Conservation (phyloP, 2,113 vertebrate genomes). For the Cyprinodon variegatus region DNA sequence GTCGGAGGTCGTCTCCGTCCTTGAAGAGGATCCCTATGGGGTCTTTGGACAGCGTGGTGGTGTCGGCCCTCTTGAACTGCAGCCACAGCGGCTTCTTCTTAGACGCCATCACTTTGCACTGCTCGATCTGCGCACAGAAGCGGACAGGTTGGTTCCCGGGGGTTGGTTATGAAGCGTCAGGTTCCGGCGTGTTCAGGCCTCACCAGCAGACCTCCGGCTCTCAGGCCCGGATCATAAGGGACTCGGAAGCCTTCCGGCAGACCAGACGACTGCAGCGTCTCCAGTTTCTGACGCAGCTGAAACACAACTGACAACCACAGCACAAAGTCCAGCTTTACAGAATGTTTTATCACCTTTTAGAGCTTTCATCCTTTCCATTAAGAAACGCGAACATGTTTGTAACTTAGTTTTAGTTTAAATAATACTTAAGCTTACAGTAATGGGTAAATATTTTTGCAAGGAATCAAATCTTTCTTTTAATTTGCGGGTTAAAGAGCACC, state of each 20-base stretch:
- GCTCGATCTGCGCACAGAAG: slow-evolving; percentile 85
- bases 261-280: slow-evolving; percentile 87
- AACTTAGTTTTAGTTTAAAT: too few species aligned
- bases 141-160: neutral
- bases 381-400: too few species aligned
- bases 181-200: slow-evolving; percentile 13
- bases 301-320: slow-evolving; percentile 82
- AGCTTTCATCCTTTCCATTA: too few species aligned
- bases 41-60: slow-evolving; percentile 91
- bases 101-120: slow-evolving; percentile 98
- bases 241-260: slow-evolving; percentile 92
- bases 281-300: slow-evolving; percentile 94
- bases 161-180: neutral
- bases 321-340: neutral
- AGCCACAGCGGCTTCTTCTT: slow-evolving; percentile 99
- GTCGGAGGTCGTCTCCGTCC: slow-evolving; percentile 95
- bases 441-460: too few species aligned
- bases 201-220: slow-evolving; percentile 93
- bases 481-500: neutral
- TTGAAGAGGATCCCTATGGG: slow-evolving; percentile 98
- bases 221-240: slow-evolving; percentile 93
- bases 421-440: too few species aligned
- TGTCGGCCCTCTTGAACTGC: slow-evolving; percentile 93
- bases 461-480: too few species aligned
- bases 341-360: neutral